A percentile compares a stretch with the other conserved stretches of the same genome.
phyloP scores from a whole-genome alignment of 2,113 vertebrate species.

The Rhodinocichla rosea region DNA sequence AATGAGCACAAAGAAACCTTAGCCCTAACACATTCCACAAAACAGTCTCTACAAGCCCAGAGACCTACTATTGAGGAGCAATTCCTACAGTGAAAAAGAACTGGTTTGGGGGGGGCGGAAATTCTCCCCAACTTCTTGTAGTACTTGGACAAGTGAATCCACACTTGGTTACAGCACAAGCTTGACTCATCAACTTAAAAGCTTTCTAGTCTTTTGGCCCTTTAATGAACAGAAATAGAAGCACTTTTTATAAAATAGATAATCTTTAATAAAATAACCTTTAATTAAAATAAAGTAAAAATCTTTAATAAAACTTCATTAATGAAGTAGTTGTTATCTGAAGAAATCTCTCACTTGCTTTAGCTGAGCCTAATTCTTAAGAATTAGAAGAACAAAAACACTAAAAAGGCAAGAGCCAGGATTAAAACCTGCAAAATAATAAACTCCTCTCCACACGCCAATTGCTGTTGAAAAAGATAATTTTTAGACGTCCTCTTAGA shows the following conservation, averaged over 20 bases:
- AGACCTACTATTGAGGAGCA: not conserved
- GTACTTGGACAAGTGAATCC: not conserved
- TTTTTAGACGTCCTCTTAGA: not conserved
- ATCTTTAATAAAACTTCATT: not conserved
- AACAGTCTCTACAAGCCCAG: not conserved
- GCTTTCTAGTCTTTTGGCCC: not conserved
- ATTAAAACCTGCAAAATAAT: not conserved
- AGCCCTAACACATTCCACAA: not conserved
- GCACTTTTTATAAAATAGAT: not conserved
- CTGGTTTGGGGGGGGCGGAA: not conserved
- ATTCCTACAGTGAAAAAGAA: not conserved
- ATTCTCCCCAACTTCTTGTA: not conserved
- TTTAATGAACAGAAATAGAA: not conserved
- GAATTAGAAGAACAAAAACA: not conserved
- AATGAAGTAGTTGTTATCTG: not conserved
- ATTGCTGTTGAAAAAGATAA: accelerated
- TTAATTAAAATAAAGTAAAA: too few species aligned
- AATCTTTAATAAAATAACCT: too few species aligned
- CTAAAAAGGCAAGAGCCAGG: not conserved
- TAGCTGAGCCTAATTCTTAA: not conserved
- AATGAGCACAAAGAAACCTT: not conserved
- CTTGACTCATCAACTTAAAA: not conserved
- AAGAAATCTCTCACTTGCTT: not conserved
- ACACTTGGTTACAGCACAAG: not conserved
- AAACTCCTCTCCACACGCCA: not conserved